Conservation (phyloP, 35 echinoderm and acorn worm species). For the Apostichopus japonicus region DNA sequence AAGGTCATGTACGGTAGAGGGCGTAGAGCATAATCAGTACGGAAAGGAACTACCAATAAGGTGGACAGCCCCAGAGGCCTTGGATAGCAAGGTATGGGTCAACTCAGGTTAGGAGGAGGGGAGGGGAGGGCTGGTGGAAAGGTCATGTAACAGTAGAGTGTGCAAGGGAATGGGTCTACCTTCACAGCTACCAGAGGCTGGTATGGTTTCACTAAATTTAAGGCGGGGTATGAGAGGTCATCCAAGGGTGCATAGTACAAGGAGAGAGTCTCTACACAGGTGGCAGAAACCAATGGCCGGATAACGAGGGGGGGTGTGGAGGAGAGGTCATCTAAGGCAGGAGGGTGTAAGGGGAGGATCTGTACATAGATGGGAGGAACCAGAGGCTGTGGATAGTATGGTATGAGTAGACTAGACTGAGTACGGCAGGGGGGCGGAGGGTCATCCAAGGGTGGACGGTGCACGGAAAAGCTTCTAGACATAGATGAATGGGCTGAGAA, state of each 20-base stretch:
- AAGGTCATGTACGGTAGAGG: too few relatives aligned
- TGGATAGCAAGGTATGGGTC: conserved; percentile 71
- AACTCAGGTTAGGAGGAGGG: background rate
- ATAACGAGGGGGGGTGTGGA: conserved; percentile 7
- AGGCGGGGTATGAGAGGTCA: background rate
- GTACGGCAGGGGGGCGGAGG: background rate
- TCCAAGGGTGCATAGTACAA: background rate
- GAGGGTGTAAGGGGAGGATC: background rate
- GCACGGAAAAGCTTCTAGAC: background rate
- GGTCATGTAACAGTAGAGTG: too few relatives aligned
- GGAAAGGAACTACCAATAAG: conserved; percentile 93
- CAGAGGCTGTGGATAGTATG: too few relatives aligned
- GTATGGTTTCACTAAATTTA: background rate
- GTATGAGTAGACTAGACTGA: too few relatives aligned
- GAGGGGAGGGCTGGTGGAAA: too few relatives aligned
- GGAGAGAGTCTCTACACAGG: background rate
- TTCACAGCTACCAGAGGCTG: too few relatives aligned
- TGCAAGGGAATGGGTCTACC: conserved; percentile 50
- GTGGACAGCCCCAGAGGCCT: conserved; percentile 95
- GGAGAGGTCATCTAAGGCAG: background rate
- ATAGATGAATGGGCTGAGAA: too few relatives aligned
- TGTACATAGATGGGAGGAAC: too few relatives aligned
- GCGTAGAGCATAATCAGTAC: conserved; percentile 62
- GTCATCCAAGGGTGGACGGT: background rate
- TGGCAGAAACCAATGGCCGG: conserved; percentile 62